Base-by-base conservation (phyloP, 2,113 vertebrate species). In the Dromas ardeola region DNA sequence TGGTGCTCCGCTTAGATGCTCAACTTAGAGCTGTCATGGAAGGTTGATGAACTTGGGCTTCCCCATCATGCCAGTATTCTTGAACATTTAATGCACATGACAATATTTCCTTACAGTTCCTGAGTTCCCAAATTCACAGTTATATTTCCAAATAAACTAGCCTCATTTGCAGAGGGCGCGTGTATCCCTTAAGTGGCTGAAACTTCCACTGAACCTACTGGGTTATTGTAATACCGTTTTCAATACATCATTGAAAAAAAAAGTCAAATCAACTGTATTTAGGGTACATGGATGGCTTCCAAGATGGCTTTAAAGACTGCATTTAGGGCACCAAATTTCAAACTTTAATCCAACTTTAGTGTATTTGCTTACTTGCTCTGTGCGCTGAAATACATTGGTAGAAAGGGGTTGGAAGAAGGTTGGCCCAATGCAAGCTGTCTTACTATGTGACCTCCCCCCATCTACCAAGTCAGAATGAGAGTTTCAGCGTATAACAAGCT, bases 41-140 rank as follows among this genome's bases (percentile, higher is more conserved):
- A 80, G 5, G 38, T 34, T 3, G 4, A 50, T 58, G 55, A 86
- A 43, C 45, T 69, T 58, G 38, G 38, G 15, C 19, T 93, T 84
- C n/a, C 13, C 32, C 25, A 21, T 52, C 18, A 7, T 0, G 0
- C 17, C n/a, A 38, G 15, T 52, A 13, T 56, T 78, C n/a, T 69
- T 42, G 13, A 43, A 73, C 18, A 43, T 50, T 47, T 62, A 61
- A 79, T 7, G 15, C 1, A 11, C 8, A 9, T 32, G 30, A 56
- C 34, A 59, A 15, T 17, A 85, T 45, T 80, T 86, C 29, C 55
- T 73, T 30, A 21, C 13, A 29, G n/a, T 62, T 84, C 20, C 32
- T 6, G 6, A 12, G 18, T 71, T 84, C 55, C 29, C 53, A 89
- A 82, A 82, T 45, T 25, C 40, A 56, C 14, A 61, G 13, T 45